Conservation (phyloP, 2,113 vertebrate genomes). For the Dipodomys spectabilis region DNA sequence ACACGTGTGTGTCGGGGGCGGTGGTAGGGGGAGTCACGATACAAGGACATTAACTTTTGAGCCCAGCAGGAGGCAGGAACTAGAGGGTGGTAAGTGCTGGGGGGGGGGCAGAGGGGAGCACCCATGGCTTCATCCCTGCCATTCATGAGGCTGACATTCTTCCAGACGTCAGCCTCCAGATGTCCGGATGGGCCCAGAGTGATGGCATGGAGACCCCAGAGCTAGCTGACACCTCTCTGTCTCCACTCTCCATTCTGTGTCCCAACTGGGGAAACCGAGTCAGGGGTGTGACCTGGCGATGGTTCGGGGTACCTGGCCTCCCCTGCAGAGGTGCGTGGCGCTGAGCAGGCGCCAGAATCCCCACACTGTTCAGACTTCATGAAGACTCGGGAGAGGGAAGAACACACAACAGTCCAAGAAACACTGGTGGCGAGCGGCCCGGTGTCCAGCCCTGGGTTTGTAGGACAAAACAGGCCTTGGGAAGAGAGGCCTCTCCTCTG, state of each 20-base stretch:
- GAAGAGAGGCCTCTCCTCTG: neutral
- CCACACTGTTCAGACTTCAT: neutral
- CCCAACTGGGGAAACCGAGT: neutral
- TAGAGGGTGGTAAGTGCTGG: rapidly evolving
- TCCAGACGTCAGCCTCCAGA: too few relatives aligned
- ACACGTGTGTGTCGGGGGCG: rapidly evolving
- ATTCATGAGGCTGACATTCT: neutral
- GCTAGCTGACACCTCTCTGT: neutral
- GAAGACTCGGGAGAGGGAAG: neutral
- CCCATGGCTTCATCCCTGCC: too few relatives aligned
- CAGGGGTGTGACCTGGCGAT: rapidly evolving
- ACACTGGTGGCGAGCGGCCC: neutral
- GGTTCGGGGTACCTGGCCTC: rapidly evolving
- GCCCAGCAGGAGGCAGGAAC: neutral
- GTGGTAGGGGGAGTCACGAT: neutral
- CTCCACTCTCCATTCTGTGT: neutral
- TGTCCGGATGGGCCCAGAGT: neutral
- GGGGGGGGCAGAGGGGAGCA: neutral
- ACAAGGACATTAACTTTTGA: neutral
- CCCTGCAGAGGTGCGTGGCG: rapidly evolving
- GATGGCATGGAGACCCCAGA: neutral
- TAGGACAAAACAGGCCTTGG: neutral
- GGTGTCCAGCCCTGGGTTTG: neutral
- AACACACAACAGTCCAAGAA: neutral
- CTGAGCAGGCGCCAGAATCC: neutral